phyloP scores from a whole-genome alignment of 35 echinoderm and acorn worm genomes.

The Lytechinus variegatus region DNA sequence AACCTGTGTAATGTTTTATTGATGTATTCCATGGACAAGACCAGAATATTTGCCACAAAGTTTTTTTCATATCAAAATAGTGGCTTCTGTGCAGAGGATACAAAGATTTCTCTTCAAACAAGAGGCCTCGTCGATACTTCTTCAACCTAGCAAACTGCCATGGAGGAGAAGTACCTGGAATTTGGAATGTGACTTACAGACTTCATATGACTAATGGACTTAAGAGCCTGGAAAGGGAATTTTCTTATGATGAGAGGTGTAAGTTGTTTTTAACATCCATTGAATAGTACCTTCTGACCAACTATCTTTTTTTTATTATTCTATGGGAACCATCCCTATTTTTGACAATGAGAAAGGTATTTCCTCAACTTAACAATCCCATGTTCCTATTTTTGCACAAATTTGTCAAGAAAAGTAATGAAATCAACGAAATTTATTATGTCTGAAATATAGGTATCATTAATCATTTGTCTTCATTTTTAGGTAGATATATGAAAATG shows the following conservation, averaged over 20 bases:
- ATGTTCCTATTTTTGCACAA: too few relatives aligned
- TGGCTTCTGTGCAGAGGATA: neutral
- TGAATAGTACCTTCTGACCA: too few relatives aligned
- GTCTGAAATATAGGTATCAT: too few relatives aligned
- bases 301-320: too few relatives aligned
- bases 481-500: too few relatives aligned
- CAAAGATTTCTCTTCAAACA: neutral
- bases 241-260: neutral
- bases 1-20: neutral
- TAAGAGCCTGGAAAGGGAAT: neutral
- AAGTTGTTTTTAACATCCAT: neutral
- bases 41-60: neutral
- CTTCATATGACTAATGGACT: constrained; percentile 11
- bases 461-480: too few relatives aligned
- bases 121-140: neutral
- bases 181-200: neutral
- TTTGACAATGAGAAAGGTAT: too few relatives aligned
- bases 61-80: neutral
- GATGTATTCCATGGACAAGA: neutral
- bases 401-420: too few relatives aligned
- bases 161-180: neutral
- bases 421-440: too few relatives aligned
- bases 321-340: too few relatives aligned
- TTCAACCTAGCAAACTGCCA: neutral
- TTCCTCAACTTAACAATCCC: too few relatives aligned